Percentiles rank a stretch among this genome's conserved stretches.
These are phyloP conservation scores for Haliclona indistincta DNA, from an alignment of 37 sponge, comb jelly and placozoan genomes.

Conservation along the genomic window DNA sequence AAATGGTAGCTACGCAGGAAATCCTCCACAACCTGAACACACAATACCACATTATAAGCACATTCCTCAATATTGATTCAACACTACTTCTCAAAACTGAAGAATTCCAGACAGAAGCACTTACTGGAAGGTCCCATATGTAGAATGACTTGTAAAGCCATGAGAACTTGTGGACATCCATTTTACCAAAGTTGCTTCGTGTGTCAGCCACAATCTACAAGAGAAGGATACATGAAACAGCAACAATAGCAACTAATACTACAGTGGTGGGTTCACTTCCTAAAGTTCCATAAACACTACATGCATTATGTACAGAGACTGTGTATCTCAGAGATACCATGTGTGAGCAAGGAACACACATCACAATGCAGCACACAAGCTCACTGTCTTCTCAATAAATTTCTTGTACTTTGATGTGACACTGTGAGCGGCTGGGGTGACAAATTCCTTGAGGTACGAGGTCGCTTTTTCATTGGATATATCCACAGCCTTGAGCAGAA, in stretches of 20 bases:
- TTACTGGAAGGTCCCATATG: constrained; percentile 58
- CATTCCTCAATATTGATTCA: background rate
- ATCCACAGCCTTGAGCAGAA: constrained; percentile 35
- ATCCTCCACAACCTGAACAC: constrained; percentile 41
- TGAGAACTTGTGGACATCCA: constrained; percentile 28
- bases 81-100: background rate
- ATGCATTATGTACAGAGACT: too few species aligned
- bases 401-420: constrained; percentile 28
- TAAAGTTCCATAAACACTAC: too few species aligned
- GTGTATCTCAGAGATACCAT: too few species aligned
- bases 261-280: too few species aligned
- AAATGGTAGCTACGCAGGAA: constrained; percentile 17
- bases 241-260: background rate
- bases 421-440: constrained; percentile 9
- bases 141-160: constrained; percentile 50
- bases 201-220: constrained; percentile 20
- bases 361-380: too few species aligned
- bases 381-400: constrained; percentile 37
- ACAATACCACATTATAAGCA: background rate
- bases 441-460: constrained; percentile 51
- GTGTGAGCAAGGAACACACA: too few species aligned
- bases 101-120: background rate
- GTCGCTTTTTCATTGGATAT: constrained; percentile 23
- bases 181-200: constrained; percentile 16
- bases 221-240: background rate